Evolutionary conservation across 2,888 invertebrate species (phyloP).

Genomic region (Actias luna): DNA sequence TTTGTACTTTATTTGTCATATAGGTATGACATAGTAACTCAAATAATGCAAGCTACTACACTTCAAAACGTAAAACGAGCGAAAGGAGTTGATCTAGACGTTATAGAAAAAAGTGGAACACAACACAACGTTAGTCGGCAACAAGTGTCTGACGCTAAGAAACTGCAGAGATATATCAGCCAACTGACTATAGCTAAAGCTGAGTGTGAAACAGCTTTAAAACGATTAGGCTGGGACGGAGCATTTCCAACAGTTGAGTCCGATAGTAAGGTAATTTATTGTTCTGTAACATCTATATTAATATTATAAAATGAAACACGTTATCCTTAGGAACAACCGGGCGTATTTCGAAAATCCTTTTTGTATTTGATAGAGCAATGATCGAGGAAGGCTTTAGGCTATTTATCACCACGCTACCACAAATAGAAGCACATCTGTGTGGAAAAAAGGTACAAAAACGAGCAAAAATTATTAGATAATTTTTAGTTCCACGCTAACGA

Average conservation of each 20-base stretch:
- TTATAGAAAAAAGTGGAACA: conserved; percentile 73
- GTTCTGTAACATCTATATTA: not conserved
- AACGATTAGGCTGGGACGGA: conserved; percentile 89
- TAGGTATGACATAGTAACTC: conserved; percentile 93
- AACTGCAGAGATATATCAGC: conserved; percentile 91
- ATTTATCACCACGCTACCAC: too few species aligned
- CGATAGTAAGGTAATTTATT: conserved; percentile 58
- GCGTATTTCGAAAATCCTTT: too few species aligned
- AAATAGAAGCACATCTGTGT: too few species aligned
- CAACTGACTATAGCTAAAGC: conserved; percentile 91
- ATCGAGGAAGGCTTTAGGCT: too few species aligned
- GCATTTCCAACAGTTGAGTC: conserved; percentile 82
- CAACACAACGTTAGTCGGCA: conserved; percentile 86
- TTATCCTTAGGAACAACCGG: too few species aligned
- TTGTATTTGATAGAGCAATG: too few species aligned
- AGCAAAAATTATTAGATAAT: too few species aligned
- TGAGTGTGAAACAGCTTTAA: conserved; percentile 89
- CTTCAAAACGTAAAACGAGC: conserved; percentile 94
- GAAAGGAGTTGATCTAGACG: conserved; percentile 88
- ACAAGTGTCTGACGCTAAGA: conserved; percentile 90
- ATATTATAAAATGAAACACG: too few species aligned
- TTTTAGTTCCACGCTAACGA: too few species aligned
- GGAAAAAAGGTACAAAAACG: too few species aligned
- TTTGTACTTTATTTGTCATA: not conserved
- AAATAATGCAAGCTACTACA: conserved; percentile 96